Base-by-base conservation (phyloP, 2,113 vertebrate species). In the Ceuthmochares aereus region DNA sequence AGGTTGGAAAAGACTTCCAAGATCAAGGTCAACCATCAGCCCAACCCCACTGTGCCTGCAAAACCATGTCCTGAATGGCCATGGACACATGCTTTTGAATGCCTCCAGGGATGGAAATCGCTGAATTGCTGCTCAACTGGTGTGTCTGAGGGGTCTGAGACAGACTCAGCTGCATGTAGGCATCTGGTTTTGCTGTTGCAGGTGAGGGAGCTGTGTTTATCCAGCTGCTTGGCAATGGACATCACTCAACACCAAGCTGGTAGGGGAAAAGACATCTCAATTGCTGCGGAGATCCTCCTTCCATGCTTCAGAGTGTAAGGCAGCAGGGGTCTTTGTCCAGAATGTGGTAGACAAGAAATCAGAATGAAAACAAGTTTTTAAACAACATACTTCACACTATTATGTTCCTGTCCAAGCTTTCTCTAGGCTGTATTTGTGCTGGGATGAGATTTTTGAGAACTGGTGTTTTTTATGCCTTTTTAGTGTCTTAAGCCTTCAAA, bases 121-220 rank as follows among this genome's bases (percentile, higher is more conserved):
- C 19, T 20, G 19, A 47, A 47, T 47, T 47, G 47, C 54, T 68
- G 60, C 55, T 47, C n/a, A 74, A 6, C 25, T 84, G 60, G 29
- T 1, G 1, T 22, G 21, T 47, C 49, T 18, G 6, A n/a, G 66
- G 30, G 45, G 26, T 37, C 23, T 8, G 30, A 14, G 8, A 0
- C 3, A 20, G 37, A 1, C 18, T 64, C 0, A 0, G 14, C 81
- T 59, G 63, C 17, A 5, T 0, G 4, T 21, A 8, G 27, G 13
- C n/a, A 47, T 18, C 32, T n/a, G 52, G 3, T 70, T 64, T 72
- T 64, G 58, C 52, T 27, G 52, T 72, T 5, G 4, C 17, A 22
- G 8, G 25, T 7, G 42, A 27, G n/a, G n/a, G 20, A n/a, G 7
- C 30, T 30, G 29, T 16, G 23, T 58, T 22, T 68, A 55, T 49